A percentile compares a stretch with the other conserved stretches of the same genome.
phyloP scores from a whole-genome alignment of 2,797 vertebrate species.

The Sylvilagus floridanus region DNA sequence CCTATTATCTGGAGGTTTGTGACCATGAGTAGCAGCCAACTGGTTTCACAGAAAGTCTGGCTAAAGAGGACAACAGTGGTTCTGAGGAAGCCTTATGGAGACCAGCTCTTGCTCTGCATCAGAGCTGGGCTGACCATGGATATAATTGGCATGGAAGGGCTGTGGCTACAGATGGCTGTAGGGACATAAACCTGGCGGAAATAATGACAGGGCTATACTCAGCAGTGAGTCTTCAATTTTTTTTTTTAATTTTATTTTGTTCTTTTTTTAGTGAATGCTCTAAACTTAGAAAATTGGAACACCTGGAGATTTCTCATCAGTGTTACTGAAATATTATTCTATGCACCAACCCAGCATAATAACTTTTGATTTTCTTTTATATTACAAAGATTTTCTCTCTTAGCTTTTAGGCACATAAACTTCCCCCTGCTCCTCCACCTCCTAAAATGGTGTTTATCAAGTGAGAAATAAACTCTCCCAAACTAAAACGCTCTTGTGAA shows the following conservation, averaged over 20 bases:
- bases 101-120: not conserved
- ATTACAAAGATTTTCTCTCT: not conserved
- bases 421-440: no score
- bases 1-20: constrained; percentile 8
- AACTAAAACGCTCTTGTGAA: not conserved
- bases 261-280: constrained; percentile 61
- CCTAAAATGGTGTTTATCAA: not conserved
- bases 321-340: constrained; percentile 74
- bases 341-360: constrained; percentile 27
- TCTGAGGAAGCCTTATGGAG: not conserved
- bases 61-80: not conserved
- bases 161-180: constrained; percentile 46
- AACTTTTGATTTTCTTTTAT: constrained; percentile 49
- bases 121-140: constrained; percentile 52
- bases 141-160: constrained; percentile 31
- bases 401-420: constrained; percentile 39
- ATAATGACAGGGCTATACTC: constrained; percentile 52
- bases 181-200: constrained; percentile 54
- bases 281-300: constrained; percentile 68
- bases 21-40: not conserved
- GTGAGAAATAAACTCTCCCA: not conserved
- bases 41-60: not conserved
- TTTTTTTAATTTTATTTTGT: constrained; percentile 43
- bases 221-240: constrained; percentile 46
- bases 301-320: constrained; percentile 73